Evolutionary conservation across 1,140 invertebrate species (phyloP), one percentile per base, ranked within the genome.

Genomic region (Bursaphelenchus mucronatus): DNA sequence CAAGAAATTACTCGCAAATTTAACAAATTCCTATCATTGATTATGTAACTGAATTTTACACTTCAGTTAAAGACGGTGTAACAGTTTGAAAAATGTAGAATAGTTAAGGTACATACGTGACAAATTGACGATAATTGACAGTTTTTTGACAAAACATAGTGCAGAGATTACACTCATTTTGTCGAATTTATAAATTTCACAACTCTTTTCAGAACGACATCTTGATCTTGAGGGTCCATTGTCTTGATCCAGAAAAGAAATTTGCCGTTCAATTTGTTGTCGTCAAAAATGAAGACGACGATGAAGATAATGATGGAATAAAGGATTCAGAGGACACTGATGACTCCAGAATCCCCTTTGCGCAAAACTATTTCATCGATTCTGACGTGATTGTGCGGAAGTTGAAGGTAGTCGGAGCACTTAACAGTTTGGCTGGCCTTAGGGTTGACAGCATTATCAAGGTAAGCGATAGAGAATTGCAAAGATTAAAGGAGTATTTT

Each of bases 231-330:
- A 13, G 57, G 45, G 57, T 59, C 21, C 57, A 50, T 50, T 59
- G 57, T 50, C 11, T 59, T 6, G 57, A 59, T 11, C 13, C 41
- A 3, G 57, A 59, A 39, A 59, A 59, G 40, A 59, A 59, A 9
- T 59, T 59, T 9, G 57, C 57, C 9, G 57, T 59, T 59, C 57
- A 59, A 39, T 59, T 59, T 50, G 47, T 59, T 50, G 57, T 59
- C 44, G 57, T 59, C 57, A 59, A 59, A 50, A 59, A 59, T 9
- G 57, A 59, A 50, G 57, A 59, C 57, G 13, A 39, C 57, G 57
- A 59, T 50, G 57, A 59, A 19, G 54, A 55, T 39, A 55, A 55
- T 6, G 54, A 55, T 6, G 54, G 54, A 15, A 21, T 55, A 15
- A n/a, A n/a, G 54, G 54, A 55, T 21, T 55, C 54, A n/a, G 54